phyloP scores from a whole-genome alignment of 2,888 invertebrate species.

The Ophioninae sp. region DNA sequence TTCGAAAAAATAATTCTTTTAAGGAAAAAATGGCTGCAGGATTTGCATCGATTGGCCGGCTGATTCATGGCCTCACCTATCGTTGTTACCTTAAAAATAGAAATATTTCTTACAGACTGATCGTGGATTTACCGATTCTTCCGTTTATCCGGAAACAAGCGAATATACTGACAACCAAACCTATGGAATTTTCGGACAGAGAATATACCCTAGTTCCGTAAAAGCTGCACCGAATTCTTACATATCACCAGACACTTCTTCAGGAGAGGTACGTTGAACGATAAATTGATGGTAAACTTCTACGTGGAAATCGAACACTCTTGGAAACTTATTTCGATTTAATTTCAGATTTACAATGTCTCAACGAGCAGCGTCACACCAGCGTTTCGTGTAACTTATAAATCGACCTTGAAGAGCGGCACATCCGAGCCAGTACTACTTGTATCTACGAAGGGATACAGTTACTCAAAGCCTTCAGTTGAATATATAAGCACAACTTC shows the following conservation, averaged over 20 bases:
- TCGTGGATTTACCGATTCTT: slow-evolving; percentile 54
- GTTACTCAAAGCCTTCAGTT: slow-evolving; percentile 60
- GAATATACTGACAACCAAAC: slow-evolving; percentile 60
- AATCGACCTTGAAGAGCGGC: slow-evolving; percentile 68
- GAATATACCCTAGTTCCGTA: slow-evolving; percentile 53
- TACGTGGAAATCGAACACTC: neutral
- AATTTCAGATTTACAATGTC: slow-evolving; percentile 60
- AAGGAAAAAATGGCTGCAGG: too few species aligned
- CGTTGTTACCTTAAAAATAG: slow-evolving; percentile 17
- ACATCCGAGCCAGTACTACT: slow-evolving; percentile 49
- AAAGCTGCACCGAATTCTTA: slow-evolving; percentile 23
- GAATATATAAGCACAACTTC: slow-evolving; percentile 62
- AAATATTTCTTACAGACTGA: slow-evolving; percentile 46
- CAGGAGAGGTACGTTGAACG: slow-evolving; percentile 39
- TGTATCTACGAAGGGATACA: slow-evolving; percentile 55
- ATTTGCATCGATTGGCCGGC: too few species aligned
- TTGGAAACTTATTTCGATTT: neutral
- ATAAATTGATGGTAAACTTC: neutral
- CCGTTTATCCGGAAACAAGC: slow-evolving; percentile 27
- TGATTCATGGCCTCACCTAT: too few species aligned
- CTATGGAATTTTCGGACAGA: slow-evolving; percentile 67
- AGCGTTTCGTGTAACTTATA: slow-evolving; percentile 67
- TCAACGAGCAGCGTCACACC: slow-evolving; percentile 68
- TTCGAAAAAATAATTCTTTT: neutral
- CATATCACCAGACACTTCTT: slow-evolving; percentile 20